Percentiles rank a stretch among this genome's conserved stretches.
phyloP scores from a whole-genome alignment of 2,888 invertebrate genomes.

The Rotaria socialis region DNA sequence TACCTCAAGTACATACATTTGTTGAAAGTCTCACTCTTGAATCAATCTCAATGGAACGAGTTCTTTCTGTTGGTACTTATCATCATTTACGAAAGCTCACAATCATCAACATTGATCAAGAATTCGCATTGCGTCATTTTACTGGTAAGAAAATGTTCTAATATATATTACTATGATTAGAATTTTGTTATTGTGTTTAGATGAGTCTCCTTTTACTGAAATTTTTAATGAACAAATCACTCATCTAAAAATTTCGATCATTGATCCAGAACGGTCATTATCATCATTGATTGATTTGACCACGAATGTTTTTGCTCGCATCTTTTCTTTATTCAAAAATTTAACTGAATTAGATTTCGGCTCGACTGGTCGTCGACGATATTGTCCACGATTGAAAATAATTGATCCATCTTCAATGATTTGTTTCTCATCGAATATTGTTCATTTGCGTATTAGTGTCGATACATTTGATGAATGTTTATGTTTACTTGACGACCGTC shows the following conservation, averaged over 20 bases:
- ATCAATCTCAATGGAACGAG: not conserved
- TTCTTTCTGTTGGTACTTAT: not conserved
- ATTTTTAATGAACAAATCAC: too few species aligned
- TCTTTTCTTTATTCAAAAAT: too few species aligned
- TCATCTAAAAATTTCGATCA: too few species aligned
- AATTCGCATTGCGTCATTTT: not conserved
- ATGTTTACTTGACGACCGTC: not conserved
- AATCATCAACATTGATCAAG: not conserved
- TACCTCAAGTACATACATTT: not conserved
- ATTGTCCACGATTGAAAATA: not conserved
- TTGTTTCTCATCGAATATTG: slow-evolving; percentile 7
- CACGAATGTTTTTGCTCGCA: too few species aligned
- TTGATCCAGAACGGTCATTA: too few species aligned
- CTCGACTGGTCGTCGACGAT: too few species aligned
- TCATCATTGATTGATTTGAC: too few species aligned
- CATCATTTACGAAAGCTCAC: not conserved
- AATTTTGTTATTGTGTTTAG: not conserved
- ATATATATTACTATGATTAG: not conserved
- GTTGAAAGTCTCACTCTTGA: not conserved
- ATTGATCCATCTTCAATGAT: not conserved
- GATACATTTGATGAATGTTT: not conserved
- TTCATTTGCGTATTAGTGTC: not conserved
- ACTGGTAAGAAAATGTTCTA: not conserved
- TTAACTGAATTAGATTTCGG: too few species aligned
- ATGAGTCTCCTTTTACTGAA: not conserved